Conservation (phyloP, 2,797 vertebrate genomes). For the Vultur gryphus region DNA sequence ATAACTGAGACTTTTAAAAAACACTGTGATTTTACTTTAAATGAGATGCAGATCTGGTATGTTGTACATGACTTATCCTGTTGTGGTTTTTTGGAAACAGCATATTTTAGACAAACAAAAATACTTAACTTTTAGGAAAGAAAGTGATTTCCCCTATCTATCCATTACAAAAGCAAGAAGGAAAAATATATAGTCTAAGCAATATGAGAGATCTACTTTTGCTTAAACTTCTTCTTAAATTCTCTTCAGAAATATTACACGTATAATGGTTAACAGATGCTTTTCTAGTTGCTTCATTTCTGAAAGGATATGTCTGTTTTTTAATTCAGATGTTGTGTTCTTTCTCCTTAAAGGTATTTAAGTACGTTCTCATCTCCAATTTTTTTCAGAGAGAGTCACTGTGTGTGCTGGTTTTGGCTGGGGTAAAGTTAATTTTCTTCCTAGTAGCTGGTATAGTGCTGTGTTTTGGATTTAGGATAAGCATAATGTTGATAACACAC, state of each 20-base stretch:
- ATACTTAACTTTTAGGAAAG: not conserved
- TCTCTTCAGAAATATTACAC: not conserved
- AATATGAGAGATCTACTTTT: not conserved
- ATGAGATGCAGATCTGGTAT: not conserved
- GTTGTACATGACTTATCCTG: not conserved
- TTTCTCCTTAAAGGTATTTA: not conserved
- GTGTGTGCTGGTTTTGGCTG: no score
- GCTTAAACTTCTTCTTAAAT: not conserved
- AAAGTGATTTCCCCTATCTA: not conserved
- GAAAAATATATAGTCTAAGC: not conserved
- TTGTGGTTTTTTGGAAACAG: not conserved
- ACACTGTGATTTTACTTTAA: not conserved
- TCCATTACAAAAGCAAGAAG: not conserved
- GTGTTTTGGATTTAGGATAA: no score
- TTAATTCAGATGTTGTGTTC: not conserved
- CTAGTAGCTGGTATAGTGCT: no score
- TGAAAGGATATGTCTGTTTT: not conserved
- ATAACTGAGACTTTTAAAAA: not conserved
- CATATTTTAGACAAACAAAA: not conserved
- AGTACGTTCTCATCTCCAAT: not conserved
- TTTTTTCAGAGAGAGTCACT: not conserved
- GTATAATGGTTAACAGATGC: not conserved
- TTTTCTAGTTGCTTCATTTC: not conserved
- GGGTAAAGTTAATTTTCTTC: no score
- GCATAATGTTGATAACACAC: no score